Percentiles rank a stretch among this genome's conserved stretches.
phyloP scores from a whole-genome alignment of 1,140 invertebrate genomes.

The Elysia chlorotica region DNA sequence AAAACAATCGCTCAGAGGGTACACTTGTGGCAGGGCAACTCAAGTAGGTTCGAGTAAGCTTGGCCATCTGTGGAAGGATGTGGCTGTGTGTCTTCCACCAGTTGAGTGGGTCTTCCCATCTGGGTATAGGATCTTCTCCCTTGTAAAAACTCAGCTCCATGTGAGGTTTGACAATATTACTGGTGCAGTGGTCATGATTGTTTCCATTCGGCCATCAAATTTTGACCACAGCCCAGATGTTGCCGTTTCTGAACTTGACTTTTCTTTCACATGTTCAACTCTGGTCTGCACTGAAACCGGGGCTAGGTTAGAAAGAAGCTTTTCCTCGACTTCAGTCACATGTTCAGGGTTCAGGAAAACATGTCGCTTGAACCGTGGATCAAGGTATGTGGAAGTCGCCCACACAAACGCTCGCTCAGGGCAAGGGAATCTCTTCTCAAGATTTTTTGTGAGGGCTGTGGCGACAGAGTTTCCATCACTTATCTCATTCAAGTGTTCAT shows the following conservation, averaged over 20 bases:
- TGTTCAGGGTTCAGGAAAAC: not conserved
- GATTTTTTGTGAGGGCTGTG: too few relatives aligned
- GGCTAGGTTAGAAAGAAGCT: too few relatives aligned
- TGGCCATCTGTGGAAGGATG: not conserved
- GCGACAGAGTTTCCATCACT: not conserved
- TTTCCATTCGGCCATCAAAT: not conserved
- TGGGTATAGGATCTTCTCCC: not conserved
- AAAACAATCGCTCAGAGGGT: constrained; percentile 27
- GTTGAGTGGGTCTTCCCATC: constrained; percentile 10
- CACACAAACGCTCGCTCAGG: not conserved
- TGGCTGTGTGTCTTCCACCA: constrained; percentile 19
- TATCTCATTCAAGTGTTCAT: not conserved
- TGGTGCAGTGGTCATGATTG: not conserved
- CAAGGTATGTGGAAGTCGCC: not conserved
- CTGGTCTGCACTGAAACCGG: not conserved
- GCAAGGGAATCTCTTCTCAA: not conserved
- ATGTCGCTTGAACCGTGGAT: not conserved
- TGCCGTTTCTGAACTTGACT: not conserved
- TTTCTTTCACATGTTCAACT: not conserved
- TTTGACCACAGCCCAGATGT: too few relatives aligned
- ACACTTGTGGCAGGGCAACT: constrained; percentile 27
- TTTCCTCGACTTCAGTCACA: not conserved
- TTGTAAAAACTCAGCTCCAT: constrained; percentile 14
- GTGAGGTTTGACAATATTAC: not conserved
- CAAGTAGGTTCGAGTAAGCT: constrained; percentile 10